Evolutionary conservation across 2,797 vertebrate genomes (phyloP), one percentile per base, ranked within the genome.

Genomic region (Poeciliopsis presidionis): DNA sequence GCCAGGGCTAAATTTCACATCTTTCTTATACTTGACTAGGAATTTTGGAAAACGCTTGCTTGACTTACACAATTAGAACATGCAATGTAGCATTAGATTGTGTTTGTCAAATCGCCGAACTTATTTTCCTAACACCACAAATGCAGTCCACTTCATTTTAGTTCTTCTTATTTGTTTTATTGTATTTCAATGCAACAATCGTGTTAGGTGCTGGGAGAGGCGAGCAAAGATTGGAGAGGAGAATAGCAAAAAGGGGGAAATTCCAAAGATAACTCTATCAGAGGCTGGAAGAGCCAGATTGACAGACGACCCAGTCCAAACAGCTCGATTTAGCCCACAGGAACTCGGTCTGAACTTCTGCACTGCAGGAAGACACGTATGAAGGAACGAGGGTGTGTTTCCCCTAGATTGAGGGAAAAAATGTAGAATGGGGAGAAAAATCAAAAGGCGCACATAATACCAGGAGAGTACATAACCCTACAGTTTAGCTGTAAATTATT

Each of bases 211-310:
- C 73, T 45, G 41, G 61, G 77, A 82, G 79, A 78, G 79, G 73
- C 80, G 49, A 77, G 72, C 72, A 73, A 85, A 82, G 86, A 93
- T 75, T 77, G 77, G 51, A 74, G 78, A 84, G 30, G 59, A 53
- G 51, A 78, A 72, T 86, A 77, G 76, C 83, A 84, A 90, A 74
- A 81, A 77, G 43, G 67, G 90, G 91, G 89, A 92, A 92, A 95
- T 95, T 94, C 94, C 93, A 92, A 72, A 91, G 89, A 94, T 94
- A 72, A 82, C 82, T 90, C n/a, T 91, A 90, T 92, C 85, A 39
- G 84, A 86, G 83, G 75, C 84, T 90, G 74, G 83, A 87, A 90
- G 82, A 67, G 84, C 80, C 84, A 74, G 84, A 88, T 91, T 91
- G 86, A 90, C 88, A 85, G 83, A 85, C 90, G 1, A 76, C 71